phyloP scores from a whole-genome alignment of 1,140 invertebrate genomes.

The Eciton burchellii region DNA sequence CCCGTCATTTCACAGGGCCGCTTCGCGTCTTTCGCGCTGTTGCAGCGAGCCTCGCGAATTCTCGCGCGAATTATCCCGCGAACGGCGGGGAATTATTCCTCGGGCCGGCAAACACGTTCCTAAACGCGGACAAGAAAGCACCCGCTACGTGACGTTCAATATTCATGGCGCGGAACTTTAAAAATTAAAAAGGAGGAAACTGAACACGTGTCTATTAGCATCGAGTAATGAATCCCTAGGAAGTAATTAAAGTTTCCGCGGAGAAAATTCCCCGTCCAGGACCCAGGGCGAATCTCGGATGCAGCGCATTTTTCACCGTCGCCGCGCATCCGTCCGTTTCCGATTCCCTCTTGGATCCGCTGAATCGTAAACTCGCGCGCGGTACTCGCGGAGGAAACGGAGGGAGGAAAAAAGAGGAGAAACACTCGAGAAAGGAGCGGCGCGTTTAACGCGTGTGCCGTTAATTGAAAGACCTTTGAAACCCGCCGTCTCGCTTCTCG shows the following conservation, averaged over 20 bases:
- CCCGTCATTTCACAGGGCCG: neutral
- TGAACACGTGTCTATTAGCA: slow-evolving; percentile 81
- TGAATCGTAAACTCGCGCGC: slow-evolving; percentile 42
- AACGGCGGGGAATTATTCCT: slow-evolving; percentile 65
- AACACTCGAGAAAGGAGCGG: neutral
- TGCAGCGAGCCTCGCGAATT: slow-evolving; percentile 1
- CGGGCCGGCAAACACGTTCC: slow-evolving; percentile 38
- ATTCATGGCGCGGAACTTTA: slow-evolving; percentile 76
- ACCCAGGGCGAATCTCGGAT: slow-evolving; percentile 59
- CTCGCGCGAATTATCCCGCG: slow-evolving; percentile 42
- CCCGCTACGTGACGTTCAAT: slow-evolving; percentile 71
- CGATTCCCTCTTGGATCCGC: slow-evolving; percentile 53
- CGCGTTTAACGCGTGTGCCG: neutral
- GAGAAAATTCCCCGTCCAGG: slow-evolving; percentile 73
- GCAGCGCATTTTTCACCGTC: slow-evolving; percentile 78
- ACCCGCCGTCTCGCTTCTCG: neutral
- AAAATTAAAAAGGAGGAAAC: slow-evolving; percentile 71
- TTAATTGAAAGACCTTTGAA: slow-evolving; percentile 1
- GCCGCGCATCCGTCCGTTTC: slow-evolving; percentile 66
- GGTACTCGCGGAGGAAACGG: neutral
- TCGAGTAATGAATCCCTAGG: slow-evolving; percentile 81
- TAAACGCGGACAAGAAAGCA: slow-evolving; percentile 45
- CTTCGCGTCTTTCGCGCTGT: too few species aligned
- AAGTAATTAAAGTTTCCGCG: slow-evolving; percentile 82
- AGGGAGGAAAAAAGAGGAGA: neutral